Conservation (phyloP, 2,888 invertebrate species). For the Horisme vitalbata region DNA sequence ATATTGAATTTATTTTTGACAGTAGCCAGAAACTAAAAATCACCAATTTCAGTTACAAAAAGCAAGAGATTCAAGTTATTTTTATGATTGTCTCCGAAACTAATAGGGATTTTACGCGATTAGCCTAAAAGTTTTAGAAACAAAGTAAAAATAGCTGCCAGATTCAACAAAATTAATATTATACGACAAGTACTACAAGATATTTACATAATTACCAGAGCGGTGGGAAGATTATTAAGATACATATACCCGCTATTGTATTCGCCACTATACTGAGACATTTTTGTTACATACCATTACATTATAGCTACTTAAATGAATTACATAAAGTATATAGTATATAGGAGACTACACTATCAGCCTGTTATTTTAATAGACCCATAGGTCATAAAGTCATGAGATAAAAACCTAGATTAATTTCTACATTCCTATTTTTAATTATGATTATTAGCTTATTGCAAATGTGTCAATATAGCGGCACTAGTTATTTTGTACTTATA, state of each 20-base stretch:
- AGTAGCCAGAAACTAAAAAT: background rate
- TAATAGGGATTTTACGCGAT: slow-evolving; percentile 5
- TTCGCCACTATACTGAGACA: slow-evolving; percentile 59
- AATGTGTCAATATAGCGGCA: slow-evolving; percentile 59
- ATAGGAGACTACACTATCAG: slow-evolving; percentile 34
- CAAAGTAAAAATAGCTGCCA: slow-evolving; percentile 30
- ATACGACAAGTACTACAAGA: slow-evolving; percentile 18
- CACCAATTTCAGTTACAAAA: background rate
- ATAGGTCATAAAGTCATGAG: slow-evolving; percentile 31
- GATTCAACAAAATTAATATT: slow-evolving; percentile 25
- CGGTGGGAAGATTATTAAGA: slow-evolving; percentile 75
- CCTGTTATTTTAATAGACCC: slow-evolving; percentile 31
- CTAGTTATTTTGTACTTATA: slow-evolving; percentile 43
- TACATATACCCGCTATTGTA: slow-evolving; percentile 65
- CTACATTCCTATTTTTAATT: slow-evolving; percentile 22
- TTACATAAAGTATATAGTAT: slow-evolving; percentile 20
- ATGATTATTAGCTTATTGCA: slow-evolving; percentile 26
- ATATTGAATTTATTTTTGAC: slow-evolving; percentile 6
- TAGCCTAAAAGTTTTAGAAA: slow-evolving; percentile 19
- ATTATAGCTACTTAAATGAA: slow-evolving; percentile 24
- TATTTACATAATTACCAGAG: slow-evolving; percentile 61
- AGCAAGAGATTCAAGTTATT: slow-evolving; percentile 8
- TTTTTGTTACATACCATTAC: slow-evolving; percentile 37
- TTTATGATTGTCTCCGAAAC: slow-evolving; percentile 12
- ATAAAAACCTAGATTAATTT: slow-evolving; percentile 32